These are phyloP conservation scores for Melanostigma gelatinosum DNA, from an alignment of 2,113 vertebrate species.

Conservation along the genomic window DNA sequence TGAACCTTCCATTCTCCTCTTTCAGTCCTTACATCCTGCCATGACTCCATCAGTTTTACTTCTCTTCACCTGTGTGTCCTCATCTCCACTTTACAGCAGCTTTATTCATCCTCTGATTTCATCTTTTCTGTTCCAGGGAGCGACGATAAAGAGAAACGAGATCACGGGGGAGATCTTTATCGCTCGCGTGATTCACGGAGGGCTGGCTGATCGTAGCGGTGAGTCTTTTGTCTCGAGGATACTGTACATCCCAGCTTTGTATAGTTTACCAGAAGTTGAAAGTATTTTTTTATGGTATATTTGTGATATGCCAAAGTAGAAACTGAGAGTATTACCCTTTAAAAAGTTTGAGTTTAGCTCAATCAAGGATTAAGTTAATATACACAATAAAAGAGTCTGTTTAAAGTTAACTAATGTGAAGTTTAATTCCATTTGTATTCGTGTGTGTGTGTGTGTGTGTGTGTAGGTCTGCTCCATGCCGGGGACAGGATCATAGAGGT, in stretches of 20 bases:
- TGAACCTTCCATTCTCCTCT: not conserved
- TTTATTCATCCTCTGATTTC: not conserved
- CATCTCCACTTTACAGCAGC: accelerated
- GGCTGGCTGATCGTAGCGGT: constrained; percentile 95
- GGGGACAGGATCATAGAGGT: constrained; percentile 97
- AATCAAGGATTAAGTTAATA: too few species aligned
- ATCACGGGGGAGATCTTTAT: constrained; percentile 92
- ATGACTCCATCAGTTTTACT: not conserved
- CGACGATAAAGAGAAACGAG: constrained; percentile 95
- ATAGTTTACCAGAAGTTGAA: not conserved
- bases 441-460: not conserved
- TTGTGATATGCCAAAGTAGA: not conserved
- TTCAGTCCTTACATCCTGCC: not conserved
- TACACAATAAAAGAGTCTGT: not conserved
- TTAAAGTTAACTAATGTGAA: not conserved
- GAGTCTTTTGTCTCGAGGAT: constrained; percentile 44
- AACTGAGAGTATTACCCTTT: not conserved
- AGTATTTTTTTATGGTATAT: not conserved
- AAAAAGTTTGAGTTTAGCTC: not conserved
- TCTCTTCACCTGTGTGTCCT: not conserved
- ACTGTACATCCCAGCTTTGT: not conserved
- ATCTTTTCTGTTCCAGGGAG: constrained; percentile 84
- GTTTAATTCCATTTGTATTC: not conserved
- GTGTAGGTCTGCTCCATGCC: constrained; percentile 89
- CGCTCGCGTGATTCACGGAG: constrained; percentile 94